Evolutionary conservation across 2,797 vertebrate species (phyloP).

Genomic region (Cossypha niveicapilla): DNA sequence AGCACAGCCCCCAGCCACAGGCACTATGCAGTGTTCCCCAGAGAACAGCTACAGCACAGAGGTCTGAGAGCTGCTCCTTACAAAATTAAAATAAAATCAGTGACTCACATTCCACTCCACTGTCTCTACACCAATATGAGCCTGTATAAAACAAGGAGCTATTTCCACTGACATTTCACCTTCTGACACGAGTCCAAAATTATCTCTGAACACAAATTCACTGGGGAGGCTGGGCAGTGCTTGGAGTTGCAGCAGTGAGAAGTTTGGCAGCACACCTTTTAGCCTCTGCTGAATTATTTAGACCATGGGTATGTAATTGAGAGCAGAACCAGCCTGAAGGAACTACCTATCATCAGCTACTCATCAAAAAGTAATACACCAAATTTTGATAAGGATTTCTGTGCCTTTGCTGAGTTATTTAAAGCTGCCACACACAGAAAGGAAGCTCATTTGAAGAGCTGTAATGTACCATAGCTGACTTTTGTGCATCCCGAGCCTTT

Average conservation of each 20-base stretch:
- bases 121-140: not conserved
- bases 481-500: not conserved
- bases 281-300: not conserved
- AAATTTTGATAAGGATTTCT: not conserved
- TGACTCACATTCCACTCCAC: rapidly evolving
- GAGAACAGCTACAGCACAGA: not conserved
- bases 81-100: not conserved
- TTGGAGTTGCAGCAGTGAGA: rapidly evolving
- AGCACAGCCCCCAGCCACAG: not conserved
- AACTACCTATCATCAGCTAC: not conserved
- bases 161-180: not conserved
- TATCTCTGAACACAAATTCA: not conserved
- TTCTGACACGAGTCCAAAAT: not conserved
- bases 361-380: not conserved
- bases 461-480: not conserved
- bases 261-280: not conserved
- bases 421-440: not conserved
- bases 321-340: not conserved
- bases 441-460: not conserved
- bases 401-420: not conserved
- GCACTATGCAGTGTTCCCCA: rapidly evolving
- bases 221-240: rapidly evolving
- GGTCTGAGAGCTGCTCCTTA: not conserved
- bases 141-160: not conserved
- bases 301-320: not conserved